Conservation (phyloP, 2,888 invertebrate species). For the Papilio protenor region DNA sequence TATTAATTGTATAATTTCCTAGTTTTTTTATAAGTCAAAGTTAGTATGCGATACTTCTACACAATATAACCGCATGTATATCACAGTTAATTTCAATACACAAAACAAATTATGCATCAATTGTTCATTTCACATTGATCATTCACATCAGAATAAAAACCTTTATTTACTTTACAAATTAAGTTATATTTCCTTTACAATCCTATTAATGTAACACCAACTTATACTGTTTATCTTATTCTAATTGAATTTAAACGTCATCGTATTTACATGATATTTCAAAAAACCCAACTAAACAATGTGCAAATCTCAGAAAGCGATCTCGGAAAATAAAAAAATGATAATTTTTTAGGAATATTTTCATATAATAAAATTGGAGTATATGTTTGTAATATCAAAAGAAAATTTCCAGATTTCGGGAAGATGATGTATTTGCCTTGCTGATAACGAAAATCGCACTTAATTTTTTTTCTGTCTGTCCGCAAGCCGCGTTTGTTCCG, state of each 20-base stretch:
- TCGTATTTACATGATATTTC: not conserved
- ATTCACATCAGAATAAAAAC: not conserved
- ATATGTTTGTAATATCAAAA: too few species aligned
- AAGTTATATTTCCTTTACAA: not conserved
- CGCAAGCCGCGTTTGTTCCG: too few species aligned
- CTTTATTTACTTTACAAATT: too few species aligned
- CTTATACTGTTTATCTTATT: constrained; percentile 1
- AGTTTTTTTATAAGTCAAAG: not conserved
- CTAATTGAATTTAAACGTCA: not conserved
- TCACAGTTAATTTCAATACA: not conserved
- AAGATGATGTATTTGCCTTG: too few species aligned
- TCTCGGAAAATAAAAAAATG: constrained; percentile 16
- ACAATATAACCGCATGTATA: not conserved
- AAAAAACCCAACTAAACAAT: constrained; percentile 17
- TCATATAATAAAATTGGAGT: too few species aligned
- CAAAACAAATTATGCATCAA: not conserved
- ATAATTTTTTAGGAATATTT: too few species aligned
- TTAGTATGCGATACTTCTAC: too few species aligned
- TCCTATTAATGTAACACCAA: not conserved
- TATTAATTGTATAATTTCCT: too few species aligned
- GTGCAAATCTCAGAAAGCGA: not conserved
- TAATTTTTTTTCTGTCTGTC: too few species aligned
- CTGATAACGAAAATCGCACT: too few species aligned
- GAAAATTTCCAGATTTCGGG: too few species aligned
- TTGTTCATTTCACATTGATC: not conserved